Conservation (phyloP, 2,797 vertebrate genomes). For the Anolis apletophallus region DNA sequence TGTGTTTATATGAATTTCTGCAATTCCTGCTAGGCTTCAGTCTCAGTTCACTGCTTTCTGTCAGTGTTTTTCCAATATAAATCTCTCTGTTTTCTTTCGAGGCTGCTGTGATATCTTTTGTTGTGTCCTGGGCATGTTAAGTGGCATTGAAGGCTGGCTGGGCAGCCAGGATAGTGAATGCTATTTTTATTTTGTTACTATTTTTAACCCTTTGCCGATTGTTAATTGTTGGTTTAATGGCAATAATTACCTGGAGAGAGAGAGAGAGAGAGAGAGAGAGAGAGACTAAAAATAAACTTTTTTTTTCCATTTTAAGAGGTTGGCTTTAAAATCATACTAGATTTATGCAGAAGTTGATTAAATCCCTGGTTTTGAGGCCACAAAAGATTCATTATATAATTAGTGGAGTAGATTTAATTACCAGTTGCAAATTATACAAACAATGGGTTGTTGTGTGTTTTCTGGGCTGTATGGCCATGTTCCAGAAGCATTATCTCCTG, state of each 20-base stretch:
- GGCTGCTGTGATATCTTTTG: not conserved
- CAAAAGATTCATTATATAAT: not conserved
- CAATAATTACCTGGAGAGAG: not conserved
- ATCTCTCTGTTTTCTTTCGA: too few relatives aligned
- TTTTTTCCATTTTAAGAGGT: not conserved
- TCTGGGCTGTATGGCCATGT: too few relatives aligned
- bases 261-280: not conserved
- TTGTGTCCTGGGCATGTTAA: not conserved
- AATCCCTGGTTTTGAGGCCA: not conserved
- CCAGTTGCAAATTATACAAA: not conserved
- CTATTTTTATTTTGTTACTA: too few relatives aligned
- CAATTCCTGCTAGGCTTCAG: not conserved
- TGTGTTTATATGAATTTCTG: not conserved
- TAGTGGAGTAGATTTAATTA: not conserved
- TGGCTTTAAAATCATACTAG: not conserved
- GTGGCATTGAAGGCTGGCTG: not conserved
- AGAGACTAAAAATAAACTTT: not conserved
- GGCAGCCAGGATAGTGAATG: not conserved
- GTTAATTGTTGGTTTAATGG: not conserved
- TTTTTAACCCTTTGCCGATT: not conserved
- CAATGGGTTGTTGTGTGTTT: too few relatives aligned
- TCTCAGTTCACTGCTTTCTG: not conserved
- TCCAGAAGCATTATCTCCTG: too few relatives aligned
- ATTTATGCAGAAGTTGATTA: not conserved
- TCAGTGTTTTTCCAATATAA: not conserved